These are phyloP conservation scores for Heteronetta atricapilla DNA, from an alignment of 2,113 vertebrate genomes.

Conservation along the genomic window DNA sequence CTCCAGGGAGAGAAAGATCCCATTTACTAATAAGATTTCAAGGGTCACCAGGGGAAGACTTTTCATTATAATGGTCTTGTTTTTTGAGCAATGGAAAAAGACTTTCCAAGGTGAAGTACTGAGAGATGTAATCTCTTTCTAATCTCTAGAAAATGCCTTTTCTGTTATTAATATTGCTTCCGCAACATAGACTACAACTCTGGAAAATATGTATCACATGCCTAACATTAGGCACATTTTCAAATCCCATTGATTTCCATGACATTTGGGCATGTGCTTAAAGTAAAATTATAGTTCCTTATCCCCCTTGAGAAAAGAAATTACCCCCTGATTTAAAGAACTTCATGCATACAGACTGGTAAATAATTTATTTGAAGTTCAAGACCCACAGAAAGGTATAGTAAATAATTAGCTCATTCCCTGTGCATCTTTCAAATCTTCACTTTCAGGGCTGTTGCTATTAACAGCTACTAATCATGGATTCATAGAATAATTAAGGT, in stretches of 20 bases:
- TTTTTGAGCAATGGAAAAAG: slow-evolving; percentile 40
- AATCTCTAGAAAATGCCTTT: slow-evolving; percentile 15
- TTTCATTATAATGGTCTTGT: slow-evolving; percentile 54
- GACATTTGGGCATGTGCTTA: background rate
- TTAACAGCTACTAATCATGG: slow-evolving; percentile 28
- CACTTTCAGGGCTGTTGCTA: background rate
- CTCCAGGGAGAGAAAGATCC: slow-evolving; percentile 9
- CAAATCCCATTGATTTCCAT: slow-evolving; percentile 12
- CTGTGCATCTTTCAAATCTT: slow-evolving; percentile 6
- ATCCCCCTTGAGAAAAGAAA: background rate
- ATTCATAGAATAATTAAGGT: slow-evolving; percentile 49
- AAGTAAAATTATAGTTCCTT: background rate
- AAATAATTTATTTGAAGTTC: slow-evolving; percentile 25
- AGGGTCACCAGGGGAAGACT: slow-evolving; percentile 33
- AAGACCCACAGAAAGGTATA: background rate
- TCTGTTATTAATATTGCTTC: slow-evolving; percentile 41
- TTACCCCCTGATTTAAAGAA: background rate
- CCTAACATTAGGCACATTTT: background rate
- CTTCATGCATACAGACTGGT: background rate
- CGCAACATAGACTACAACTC: background rate
- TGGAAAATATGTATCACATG: background rate
- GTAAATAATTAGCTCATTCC: slow-evolving; percentile 20
- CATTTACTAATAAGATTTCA: slow-evolving; percentile 63
- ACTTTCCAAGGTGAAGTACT: slow-evolving; percentile 53
- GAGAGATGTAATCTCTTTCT: slow-evolving; percentile 49